phyloP scores from a whole-genome alignment of 2,888 invertebrate genomes.

The Prosapia bicincta region DNA sequence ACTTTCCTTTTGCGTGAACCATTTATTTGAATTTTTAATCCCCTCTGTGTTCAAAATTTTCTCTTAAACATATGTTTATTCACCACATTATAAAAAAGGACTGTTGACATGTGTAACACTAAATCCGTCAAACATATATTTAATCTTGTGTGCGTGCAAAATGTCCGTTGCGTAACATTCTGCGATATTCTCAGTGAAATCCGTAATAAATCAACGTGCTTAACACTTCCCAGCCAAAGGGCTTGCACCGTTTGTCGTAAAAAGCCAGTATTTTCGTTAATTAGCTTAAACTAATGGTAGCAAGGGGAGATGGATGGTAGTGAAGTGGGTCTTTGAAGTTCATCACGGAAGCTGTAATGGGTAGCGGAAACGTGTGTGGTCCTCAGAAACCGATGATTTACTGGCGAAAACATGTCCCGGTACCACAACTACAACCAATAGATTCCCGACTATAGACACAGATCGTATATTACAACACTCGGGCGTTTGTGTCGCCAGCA shows the following conservation, averaged over 20 bases:
- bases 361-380: slow-evolving; percentile 17
- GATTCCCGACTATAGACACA: neutral
- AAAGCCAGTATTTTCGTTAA: neutral
- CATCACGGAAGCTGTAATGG: slow-evolving; percentile 21
- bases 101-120: too few relatives aligned
- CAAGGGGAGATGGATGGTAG: neutral
- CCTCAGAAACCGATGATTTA: slow-evolving; percentile 17
- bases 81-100: too few relatives aligned
- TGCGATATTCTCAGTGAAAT: too few relatives aligned
- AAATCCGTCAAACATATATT: too few relatives aligned
- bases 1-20: too few relatives aligned
- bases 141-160: too few relatives aligned
- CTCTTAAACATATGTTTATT: too few relatives aligned
- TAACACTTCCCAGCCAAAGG: neutral
- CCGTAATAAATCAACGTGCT: neutral
- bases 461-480: neutral
- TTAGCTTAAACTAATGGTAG: neutral
- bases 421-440: neutral
- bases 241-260: neutral
- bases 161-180: too few relatives aligned
- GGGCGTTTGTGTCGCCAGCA: neutral
- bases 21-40: too few relatives aligned
- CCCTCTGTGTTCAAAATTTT: too few relatives aligned
- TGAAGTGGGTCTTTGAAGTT: neutral
- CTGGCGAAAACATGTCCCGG: neutral